These are phyloP conservation scores for Bufo bufo DNA, from an alignment of 2,113 vertebrate genomes.

Conservation along the genomic window DNA sequence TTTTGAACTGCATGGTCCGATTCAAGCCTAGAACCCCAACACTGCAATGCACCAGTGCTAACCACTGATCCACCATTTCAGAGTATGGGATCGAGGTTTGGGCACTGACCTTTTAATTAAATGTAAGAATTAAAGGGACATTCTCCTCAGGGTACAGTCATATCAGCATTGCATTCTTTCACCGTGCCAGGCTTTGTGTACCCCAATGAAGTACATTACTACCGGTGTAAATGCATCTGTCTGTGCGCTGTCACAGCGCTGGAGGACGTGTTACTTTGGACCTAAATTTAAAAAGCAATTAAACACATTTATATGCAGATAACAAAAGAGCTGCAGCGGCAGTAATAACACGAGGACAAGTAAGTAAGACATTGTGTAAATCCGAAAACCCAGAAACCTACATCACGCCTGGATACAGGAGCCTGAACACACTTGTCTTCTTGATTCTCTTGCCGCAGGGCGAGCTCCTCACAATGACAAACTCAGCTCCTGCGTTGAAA, in stretches of 20 bases:
- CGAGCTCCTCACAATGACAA: not conserved
- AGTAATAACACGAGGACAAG: not conserved
- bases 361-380: not conserved
- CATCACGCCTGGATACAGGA: not conserved
- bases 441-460: not conserved
- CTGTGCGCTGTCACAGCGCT: not conserved
- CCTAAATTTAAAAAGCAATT: slow-evolving; percentile 46
- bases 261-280: not conserved
- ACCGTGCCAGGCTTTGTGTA: not conserved
- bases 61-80: too few species aligned
- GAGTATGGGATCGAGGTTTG: too few species aligned
- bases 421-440: not conserved
- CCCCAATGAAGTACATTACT: not conserved
- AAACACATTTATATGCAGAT: slow-evolving; percentile 11
- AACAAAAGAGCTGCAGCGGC: not conserved
- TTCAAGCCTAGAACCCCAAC: too few species aligned
- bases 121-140: too few species aligned
- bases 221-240: not conserved
- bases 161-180: not conserved
- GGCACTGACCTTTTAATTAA: too few species aligned
- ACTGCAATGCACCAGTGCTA: too few species aligned
- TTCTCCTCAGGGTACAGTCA: not conserved
- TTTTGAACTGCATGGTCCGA: too few species aligned
- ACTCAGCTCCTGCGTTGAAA: not conserved
- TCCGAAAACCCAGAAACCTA: not conserved